A percentile compares a stretch with the other conserved stretches of the same genome.
phyloP scores from a whole-genome alignment of 2,113 vertebrate species.

The Solenodon paradoxus region DNA sequence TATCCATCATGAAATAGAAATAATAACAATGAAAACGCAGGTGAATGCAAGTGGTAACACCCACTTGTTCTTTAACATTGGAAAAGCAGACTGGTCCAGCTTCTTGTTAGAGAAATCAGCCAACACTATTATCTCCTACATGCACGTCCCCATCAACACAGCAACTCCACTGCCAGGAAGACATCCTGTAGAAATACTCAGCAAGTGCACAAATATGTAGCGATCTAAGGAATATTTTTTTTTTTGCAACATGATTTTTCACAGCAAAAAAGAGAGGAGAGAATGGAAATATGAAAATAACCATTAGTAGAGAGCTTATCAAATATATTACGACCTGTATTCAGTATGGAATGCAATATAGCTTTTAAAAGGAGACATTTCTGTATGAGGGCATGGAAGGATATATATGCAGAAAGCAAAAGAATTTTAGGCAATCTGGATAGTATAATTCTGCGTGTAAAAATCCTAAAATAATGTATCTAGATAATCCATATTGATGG shows the following conservation, averaged over 20 bases:
- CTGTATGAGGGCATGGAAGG: not conserved
- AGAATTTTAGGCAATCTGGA: not conserved
- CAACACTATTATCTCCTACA: not conserved
- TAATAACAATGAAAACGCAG: not conserved
- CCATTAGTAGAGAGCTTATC: not conserved
- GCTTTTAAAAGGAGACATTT: not conserved
- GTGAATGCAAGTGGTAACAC: not conserved
- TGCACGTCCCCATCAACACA: not conserved
- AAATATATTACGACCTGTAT: not conserved
- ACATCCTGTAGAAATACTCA: not conserved
- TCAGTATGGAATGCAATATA: not conserved
- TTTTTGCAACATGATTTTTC: not conserved
- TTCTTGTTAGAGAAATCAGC: constrained; percentile 16
- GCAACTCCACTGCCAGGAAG: not conserved
- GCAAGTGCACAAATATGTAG: not conserved
- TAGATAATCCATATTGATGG: not conserved
- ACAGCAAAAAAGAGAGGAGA: not conserved
- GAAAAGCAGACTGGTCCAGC: not conserved
- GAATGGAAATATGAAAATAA: not conserved
- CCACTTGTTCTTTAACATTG: not conserved
- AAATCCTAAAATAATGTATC: not conserved
- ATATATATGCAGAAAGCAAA: not conserved
- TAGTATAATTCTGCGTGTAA: not conserved
- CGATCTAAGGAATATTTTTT: not conserved
- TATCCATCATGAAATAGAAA: not conserved